Conservation (phyloP, 2,888 invertebrate species). For the Agrotis puta region DNA sequence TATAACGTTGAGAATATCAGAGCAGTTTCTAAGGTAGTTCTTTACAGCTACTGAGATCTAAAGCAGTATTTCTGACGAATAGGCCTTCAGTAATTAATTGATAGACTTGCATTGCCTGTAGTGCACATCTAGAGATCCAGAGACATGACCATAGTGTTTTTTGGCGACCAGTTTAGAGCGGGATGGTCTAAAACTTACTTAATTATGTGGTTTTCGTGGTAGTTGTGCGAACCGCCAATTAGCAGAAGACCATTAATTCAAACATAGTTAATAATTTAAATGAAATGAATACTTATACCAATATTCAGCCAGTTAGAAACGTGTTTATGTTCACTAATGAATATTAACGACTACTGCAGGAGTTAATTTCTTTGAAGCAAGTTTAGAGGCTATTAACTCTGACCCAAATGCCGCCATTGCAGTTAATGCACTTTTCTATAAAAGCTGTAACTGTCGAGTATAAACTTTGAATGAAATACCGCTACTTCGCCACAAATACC, state of each 20-base stretch:
- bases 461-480: conserved; percentile 40
- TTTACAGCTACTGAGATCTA: background rate
- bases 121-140: background rate
- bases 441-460: conserved; percentile 4
- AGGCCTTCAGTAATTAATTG: background rate
- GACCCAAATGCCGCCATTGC: conserved; percentile 43
- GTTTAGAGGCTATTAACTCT: conserved; percentile 39
- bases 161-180: background rate
- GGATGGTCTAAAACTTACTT: background rate
- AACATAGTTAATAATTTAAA: conserved; percentile 12
- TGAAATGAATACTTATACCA: conserved; percentile 20
- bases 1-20: no score
- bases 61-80: background rate
- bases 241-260: background rate
- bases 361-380: conserved; percentile 34
- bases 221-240: background rate
- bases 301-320: conserved; percentile 33
- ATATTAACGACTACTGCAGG: conserved; percentile 41
- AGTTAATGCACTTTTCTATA: conserved; percentile 37
- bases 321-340: conserved; percentile 40
- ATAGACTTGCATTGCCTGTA: background rate
- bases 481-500: conserved; percentile 65
- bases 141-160: background rate
- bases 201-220: background rate
- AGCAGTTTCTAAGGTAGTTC: no score